Base-by-base conservation (phyloP, 2,797 vertebrate species). In the Thalassophryne amazonica region DNA sequence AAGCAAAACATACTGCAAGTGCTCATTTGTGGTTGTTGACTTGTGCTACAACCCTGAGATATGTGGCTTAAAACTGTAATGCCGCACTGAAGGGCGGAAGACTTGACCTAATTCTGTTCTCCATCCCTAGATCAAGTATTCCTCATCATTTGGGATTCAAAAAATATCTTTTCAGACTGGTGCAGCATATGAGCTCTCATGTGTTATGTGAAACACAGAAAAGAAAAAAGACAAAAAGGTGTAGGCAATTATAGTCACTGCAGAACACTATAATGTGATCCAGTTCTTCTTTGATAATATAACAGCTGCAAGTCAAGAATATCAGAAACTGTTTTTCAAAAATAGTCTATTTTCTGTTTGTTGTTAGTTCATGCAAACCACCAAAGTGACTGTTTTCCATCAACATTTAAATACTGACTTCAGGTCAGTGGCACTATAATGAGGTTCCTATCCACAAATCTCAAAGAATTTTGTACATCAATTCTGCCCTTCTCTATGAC, bases 31-130 rank as follows among this genome's bases (percentile, higher is more conserved):
- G 41, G 68, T 60, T 50, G 29, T 69, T 47, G 39, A 49, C 43
- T 31, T 49, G 29, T 56, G 57, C 67, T 67, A 42, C 47, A 56
- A 53, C 49, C 25, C 60, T 59, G 62, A 52, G 62, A 78, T 62
- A 59, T 57, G 51, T 46, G 57, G 60, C 54, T 78, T 74, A 51
- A 71, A 72, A 68, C 48, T 50, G 61, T 60, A 78, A 76, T 69
- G 60, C 79, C 45, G 29, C 36, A 53, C 62, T 56, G 69, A 61
- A 66, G 66, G 60, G 49, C 46, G 39, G 60, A 54, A 65, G 65
- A 65, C 76, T 73, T 85, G 81, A 86, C 86, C 89, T 82, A 84
- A 74, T 82, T 88, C 68, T 39, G 58, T 41, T 68, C 57, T 61
- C 47, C 61, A 39, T 12, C 71, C 60, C 51, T 46, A 39, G 45